Evolutionary conservation across 2,113 vertebrate genomes (phyloP).

Genomic region (Chauna torquata): DNA sequence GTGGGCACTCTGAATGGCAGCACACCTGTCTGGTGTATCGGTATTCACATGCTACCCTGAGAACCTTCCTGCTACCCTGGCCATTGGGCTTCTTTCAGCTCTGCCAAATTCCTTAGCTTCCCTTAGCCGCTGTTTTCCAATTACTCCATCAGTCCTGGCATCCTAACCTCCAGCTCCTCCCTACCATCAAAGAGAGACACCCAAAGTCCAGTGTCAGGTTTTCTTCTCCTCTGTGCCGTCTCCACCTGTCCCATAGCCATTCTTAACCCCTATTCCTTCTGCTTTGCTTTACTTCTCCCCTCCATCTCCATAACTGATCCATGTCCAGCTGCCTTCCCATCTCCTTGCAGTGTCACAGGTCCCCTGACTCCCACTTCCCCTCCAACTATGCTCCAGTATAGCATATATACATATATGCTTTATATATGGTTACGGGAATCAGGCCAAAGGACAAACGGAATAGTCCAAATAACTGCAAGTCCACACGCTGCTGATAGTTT

Average conservation of each 20-base stretch:
- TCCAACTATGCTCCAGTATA: background rate
- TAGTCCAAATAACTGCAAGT: background rate
- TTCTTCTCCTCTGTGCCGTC: background rate
- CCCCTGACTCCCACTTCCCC: background rate
- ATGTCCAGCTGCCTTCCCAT: background rate
- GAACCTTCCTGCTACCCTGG: background rate
- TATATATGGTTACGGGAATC: background rate
- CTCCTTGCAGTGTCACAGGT: background rate
- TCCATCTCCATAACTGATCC: rapidly evolving
- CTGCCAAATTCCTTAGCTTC: background rate
- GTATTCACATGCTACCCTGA: background rate
- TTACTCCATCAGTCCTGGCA: background rate
- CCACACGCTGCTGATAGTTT: background rate
- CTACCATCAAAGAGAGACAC: background rate
- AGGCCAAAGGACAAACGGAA: background rate
- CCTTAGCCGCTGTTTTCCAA: background rate
- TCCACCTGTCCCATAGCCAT: background rate
- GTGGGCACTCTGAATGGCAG: background rate
- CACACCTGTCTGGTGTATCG: background rate
- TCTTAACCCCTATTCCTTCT: background rate
- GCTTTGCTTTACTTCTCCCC: background rate
- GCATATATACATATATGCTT: background rate
- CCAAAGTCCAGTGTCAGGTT: background rate
- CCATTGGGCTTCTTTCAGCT: background rate
- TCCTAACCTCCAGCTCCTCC: background rate